A percentile compares a stretch with the other conserved stretches of the same genome.
Conservation (phyloP, 2,888 invertebrate species). For the Heteromurus nitidus region DNA sequence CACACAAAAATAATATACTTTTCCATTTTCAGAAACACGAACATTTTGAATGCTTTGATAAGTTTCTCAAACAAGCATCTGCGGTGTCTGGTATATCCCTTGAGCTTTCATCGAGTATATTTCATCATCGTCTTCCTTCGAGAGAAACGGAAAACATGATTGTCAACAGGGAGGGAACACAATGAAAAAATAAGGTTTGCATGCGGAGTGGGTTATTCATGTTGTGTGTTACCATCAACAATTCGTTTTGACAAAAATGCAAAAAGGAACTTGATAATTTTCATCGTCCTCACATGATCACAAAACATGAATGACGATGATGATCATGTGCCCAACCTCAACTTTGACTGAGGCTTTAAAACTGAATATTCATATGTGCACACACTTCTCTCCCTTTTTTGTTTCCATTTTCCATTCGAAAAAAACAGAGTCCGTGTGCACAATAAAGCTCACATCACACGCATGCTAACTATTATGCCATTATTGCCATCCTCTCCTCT, state of each 20-base stretch:
- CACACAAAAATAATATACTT: slow-evolving; percentile 7
- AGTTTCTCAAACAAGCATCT: slow-evolving; percentile 9
- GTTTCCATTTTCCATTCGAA: slow-evolving; percentile 30
- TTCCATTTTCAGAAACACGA: slow-evolving; percentile 1
- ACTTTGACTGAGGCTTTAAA: not conserved
- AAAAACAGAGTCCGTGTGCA: too few species aligned
- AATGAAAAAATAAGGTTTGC: not conserved
- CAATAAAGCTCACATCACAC: not conserved
- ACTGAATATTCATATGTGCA: slow-evolving; percentile 39
- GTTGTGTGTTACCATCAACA: too few species aligned
- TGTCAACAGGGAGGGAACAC: slow-evolving; percentile 17
- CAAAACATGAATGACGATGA: not conserved
- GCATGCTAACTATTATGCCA: slow-evolving; percentile 45
- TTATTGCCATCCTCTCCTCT: not conserved
- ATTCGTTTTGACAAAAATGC: slow-evolving; percentile 51
- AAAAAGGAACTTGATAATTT: slow-evolving; percentile 62
- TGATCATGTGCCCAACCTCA: slow-evolving; percentile 45
- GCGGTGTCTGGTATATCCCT: slow-evolving; percentile 1
- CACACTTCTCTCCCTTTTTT: slow-evolving; percentile 30
- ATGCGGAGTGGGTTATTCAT: too few species aligned
- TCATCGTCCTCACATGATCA: slow-evolving; percentile 27
- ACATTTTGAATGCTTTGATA: not conserved
- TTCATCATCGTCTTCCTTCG: slow-evolving; percentile 14
- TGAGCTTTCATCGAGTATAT: not conserved
- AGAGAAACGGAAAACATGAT: too few species aligned